Percentiles rank a stretch among this genome's conserved stretches.
Conservation (phyloP, 2,888 invertebrate species). For the Drosophila phalerata region DNA sequence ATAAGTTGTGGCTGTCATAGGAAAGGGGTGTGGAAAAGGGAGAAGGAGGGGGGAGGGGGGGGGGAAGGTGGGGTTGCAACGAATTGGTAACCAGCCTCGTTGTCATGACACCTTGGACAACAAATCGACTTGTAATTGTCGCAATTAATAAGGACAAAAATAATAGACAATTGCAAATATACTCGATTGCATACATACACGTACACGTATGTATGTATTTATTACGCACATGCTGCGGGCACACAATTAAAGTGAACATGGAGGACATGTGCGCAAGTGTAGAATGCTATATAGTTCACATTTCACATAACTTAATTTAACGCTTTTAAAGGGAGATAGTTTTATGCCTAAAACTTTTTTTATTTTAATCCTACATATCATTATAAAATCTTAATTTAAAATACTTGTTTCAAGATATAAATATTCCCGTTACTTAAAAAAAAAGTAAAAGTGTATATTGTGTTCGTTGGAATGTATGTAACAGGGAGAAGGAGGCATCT, state of each 20-base stretch:
- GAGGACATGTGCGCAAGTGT: neutral
- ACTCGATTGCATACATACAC: neutral
- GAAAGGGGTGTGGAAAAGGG: neutral
- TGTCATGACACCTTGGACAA: constrained; percentile 51
- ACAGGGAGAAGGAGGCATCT: too few species aligned
- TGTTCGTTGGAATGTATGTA: too few species aligned
- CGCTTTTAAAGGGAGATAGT: too few species aligned
- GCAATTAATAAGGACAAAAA: constrained; percentile 57
- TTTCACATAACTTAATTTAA: neutral
- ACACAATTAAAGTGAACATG: constrained; percentile 10
- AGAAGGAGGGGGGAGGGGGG: neutral
- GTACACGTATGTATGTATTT: too few species aligned
- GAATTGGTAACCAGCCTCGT: constrained; percentile 2
- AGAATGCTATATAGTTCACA: neutral
- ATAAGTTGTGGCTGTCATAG: constrained; percentile 11
- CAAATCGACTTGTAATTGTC: constrained; percentile 66
- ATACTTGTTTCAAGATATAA: too few species aligned
- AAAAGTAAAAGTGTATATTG: too few species aligned
- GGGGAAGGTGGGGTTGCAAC: neutral
- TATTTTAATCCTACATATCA: too few species aligned
- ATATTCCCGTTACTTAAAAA: too few species aligned
- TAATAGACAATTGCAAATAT: constrained; percentile 27
- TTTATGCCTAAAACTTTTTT: too few species aligned
- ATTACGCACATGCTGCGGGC: constrained; percentile 27
- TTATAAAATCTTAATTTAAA: too few species aligned